Evolutionary conservation across 2,113 vertebrate genomes (phyloP), one percentile per base, ranked within the genome.

Genomic region (Lucifuga dentata): DNA sequence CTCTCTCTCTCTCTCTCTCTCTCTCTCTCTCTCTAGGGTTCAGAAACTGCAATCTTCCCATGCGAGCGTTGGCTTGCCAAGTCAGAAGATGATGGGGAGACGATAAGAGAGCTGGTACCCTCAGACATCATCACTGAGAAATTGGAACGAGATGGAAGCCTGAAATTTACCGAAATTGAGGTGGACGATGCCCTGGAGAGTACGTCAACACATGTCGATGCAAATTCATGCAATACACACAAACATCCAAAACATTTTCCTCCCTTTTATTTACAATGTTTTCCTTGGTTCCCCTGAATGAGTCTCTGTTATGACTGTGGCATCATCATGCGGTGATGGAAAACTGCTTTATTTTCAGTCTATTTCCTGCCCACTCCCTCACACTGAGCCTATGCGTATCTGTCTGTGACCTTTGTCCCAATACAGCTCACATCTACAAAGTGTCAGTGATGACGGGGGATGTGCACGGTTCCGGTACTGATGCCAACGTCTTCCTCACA

Each of bases 161-260:
- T 99, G 50, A 94, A 95, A 82, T 93, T 95, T 71, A 95, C 94
- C 29, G 94, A 97, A 46, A 93, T 94, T 16, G 95, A 96, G 76
- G 95, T 98, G 63, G 97, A 99, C 12, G 98, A 99, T 0, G 93
- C 98, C 0, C 88, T 99, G 69, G 97, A 99, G 90, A 96, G 98
- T 99, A 94, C 65, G 96, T 81, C 1, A 32, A 44, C 12, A 61
- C 5, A n/a, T n/a, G n/a, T n/a, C n/a, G n/a, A n/a, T n/a, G n/a
- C n/a, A n/a, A n/a, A n/a, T n/a, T n/a, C n/a, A n/a, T n/a, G n/a
- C n/a, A n/a, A n/a, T n/a, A 55, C 13, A 23, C 15, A 1, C 43
- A 26, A 5, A 40, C 19, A 17, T 36, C 21, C 26, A 8, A 9
- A 1, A 19, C 59, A 41, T 13, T 10, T 17, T 17, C 0, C 11